A percentile compares a stretch with the other conserved stretches of the same genome.
Conservation (phyloP, 2,888 invertebrate species). For the Hypomecis atomaria region DNA sequence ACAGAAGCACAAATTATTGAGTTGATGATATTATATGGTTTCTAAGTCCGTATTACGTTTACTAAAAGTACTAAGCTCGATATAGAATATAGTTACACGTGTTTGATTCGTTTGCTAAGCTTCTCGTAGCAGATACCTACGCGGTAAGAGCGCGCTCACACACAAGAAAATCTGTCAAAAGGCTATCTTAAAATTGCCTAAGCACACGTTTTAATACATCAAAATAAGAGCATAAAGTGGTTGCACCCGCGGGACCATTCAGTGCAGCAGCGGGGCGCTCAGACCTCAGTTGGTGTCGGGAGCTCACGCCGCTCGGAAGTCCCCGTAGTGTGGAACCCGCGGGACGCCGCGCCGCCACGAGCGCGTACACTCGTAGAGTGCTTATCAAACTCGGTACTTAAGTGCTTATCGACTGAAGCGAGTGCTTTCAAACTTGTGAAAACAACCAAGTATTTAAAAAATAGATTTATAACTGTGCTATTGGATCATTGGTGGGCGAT, state of each 20-base stretch:
- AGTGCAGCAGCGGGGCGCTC: slow-evolving; percentile 51
- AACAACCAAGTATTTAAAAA: slow-evolving; percentile 31
- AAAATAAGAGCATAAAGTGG: slow-evolving; percentile 19
- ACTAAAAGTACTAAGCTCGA: no score
- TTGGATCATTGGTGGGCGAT: slow-evolving; percentile 37
- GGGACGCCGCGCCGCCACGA: slow-evolving; percentile 43
- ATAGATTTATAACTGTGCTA: slow-evolving; percentile 34
- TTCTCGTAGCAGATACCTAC: no score
- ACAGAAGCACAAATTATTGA: no score
- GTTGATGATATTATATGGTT: no score
- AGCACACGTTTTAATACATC: slow-evolving; percentile 16
- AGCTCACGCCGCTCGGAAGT: slow-evolving; percentile 51
- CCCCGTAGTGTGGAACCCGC: slow-evolving; percentile 40
- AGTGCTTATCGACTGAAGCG: slow-evolving; percentile 39
- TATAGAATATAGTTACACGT: no score
- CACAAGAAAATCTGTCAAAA: not conserved
- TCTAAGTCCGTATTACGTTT: no score
- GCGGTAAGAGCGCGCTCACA: not conserved
- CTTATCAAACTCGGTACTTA: slow-evolving; percentile 49
- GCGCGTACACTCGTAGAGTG: slow-evolving; percentile 43
- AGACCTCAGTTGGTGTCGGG: slow-evolving; percentile 64
- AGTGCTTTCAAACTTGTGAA: slow-evolving; percentile 40
- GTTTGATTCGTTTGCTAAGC: no score
- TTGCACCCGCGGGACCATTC: slow-evolving; percentile 55
- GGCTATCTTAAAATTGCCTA: not conserved